Conservation (phyloP, 2,888 invertebrate species). For the Harmothoe impar region DNA sequence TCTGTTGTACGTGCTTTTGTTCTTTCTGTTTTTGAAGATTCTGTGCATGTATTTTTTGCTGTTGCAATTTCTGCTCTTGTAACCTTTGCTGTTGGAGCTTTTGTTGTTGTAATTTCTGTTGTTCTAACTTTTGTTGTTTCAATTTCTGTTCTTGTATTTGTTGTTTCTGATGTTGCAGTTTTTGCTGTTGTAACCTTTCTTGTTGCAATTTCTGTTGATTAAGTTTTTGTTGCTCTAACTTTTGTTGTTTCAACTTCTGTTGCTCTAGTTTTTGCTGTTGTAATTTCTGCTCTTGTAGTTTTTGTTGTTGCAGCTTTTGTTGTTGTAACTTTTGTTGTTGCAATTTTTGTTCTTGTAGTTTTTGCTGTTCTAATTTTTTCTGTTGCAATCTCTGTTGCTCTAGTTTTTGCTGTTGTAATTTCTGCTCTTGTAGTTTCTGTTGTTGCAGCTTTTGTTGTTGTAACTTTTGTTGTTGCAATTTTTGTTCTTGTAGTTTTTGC, state of each 20-base stretch:
- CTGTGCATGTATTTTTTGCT: background rate
- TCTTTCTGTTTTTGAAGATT: background rate
- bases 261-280: background rate
- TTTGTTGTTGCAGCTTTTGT: background rate
- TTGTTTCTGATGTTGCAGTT: background rate
- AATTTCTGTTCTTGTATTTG: background rate
- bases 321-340: background rate
- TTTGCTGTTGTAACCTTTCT: background rate
- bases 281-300: background rate
- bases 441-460: slow-evolving; percentile 8
- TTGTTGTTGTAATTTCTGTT: background rate
- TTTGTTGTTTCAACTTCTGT: background rate
- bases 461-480: background rate
- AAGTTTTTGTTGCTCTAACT: slow-evolving; percentile 3
- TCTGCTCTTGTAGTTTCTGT: slow-evolving; percentile 23
- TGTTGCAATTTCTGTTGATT: background rate
- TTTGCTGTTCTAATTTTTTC: background rate
- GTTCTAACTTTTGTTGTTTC: background rate
- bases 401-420: background rate
- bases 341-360: background rate
- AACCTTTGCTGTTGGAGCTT: background rate
- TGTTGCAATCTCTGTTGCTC: background rate
- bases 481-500: background rate
- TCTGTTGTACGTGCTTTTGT: background rate
- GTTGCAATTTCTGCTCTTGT: background rate